phyloP scores from a whole-genome alignment of 2,888 invertebrate genomes.

The Willowsia nigromaculata region DNA sequence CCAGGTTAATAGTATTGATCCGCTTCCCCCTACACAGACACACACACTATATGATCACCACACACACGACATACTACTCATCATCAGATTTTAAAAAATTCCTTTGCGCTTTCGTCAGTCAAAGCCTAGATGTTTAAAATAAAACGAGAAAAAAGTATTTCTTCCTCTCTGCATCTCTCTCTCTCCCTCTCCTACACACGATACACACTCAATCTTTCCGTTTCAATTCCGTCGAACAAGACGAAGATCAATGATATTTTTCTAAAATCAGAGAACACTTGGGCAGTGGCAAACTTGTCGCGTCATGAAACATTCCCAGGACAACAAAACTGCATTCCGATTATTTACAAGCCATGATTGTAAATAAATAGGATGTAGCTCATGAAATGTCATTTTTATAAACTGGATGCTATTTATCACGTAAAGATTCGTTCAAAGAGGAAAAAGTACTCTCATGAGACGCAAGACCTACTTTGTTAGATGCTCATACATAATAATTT shows the following conservation, averaged over 20 bases:
- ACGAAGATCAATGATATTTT: slow-evolving; percentile 23
- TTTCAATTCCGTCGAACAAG: slow-evolving; percentile 10
- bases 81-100: slow-evolving; percentile 45
- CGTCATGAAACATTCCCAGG: neutral
- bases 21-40: slow-evolving; percentile 38
- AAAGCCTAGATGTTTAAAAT: slow-evolving; percentile 36
- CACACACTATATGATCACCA: slow-evolving; percentile 2
- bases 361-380: slow-evolving; percentile 30
- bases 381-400: slow-evolving; percentile 43
- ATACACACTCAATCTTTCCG: neutral
- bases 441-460: slow-evolving; percentile 24
- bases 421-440: neutral
- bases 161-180: too few species aligned
- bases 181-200: neutral
- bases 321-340: slow-evolving; percentile 25
- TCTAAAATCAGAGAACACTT: neutral
- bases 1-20: slow-evolving; percentile 59
- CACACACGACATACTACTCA: slow-evolving; percentile 28
- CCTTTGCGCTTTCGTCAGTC: slow-evolving; percentile 53
- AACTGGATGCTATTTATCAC: slow-evolving; percentile 24
- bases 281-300: neutral
- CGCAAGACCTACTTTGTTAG: slow-evolving; percentile 46
- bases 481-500: neutral
- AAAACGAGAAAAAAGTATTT: slow-evolving; percentile 8
- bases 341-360: slow-evolving; percentile 10